Evolutionary conservation across 2,797 vertebrate genomes (phyloP).

Genomic region (Mastacembelus armatus): DNA sequence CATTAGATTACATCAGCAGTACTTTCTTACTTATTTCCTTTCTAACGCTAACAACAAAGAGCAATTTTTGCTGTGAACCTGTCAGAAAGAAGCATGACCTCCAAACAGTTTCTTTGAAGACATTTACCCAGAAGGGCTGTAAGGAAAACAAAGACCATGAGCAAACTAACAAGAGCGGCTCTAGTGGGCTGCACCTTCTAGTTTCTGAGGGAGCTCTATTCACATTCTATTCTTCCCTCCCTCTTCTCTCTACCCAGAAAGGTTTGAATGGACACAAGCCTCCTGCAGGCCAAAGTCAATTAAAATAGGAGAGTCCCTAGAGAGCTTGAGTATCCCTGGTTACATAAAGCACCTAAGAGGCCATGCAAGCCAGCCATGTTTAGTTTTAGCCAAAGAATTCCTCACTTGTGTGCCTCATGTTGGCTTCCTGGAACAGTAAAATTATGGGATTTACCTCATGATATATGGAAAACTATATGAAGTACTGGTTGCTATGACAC

Average conservation of each 20-base stretch:
- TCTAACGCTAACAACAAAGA: constrained; percentile 31
- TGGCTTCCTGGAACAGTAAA: constrained; percentile 40
- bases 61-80: constrained; percentile 45
- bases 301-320: constrained; percentile 72
- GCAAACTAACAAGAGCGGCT: constrained; percentile 75
- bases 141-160: constrained; percentile 73
- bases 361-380: constrained; percentile 63
- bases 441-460: constrained; percentile 26
- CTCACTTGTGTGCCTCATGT: constrained; percentile 15
- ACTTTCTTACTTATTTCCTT: constrained; percentile 37
- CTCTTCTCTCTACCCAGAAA: constrained; percentile 45
- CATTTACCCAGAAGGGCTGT: constrained; percentile 66
- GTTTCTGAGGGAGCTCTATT: constrained; percentile 73
- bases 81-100: constrained; percentile 59
- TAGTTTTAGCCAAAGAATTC: constrained; percentile 54
- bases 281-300: constrained; percentile 82
- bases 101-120: constrained; percentile 72
- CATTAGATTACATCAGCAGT: constrained; percentile 21
- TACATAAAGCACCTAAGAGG: constrained; percentile 68
- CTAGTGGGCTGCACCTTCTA: constrained; percentile 64
- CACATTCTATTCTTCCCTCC: constrained; percentile 57
- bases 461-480: constrained; percentile 29
- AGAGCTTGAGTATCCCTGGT: constrained; percentile 71
- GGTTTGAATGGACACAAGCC: constrained; percentile 75
- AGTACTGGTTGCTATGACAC: constrained; percentile 49